These are phyloP conservation scores for Oreocharis arfaki DNA, from an alignment of 2,113 vertebrate genomes.

Conservation along the genomic window DNA sequence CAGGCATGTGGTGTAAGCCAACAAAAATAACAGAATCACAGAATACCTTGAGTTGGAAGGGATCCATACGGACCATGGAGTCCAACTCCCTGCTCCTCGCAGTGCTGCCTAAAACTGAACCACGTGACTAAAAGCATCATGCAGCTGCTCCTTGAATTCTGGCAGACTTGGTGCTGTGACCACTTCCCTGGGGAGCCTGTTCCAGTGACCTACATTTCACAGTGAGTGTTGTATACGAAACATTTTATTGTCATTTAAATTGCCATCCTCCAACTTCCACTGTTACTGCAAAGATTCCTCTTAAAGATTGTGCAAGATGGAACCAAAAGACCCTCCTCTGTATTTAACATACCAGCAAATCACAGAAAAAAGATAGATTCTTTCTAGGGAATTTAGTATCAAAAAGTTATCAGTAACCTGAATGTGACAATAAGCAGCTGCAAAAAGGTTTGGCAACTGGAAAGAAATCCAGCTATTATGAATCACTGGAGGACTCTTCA, in stretches of 20 bases:
- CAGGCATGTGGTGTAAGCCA: neutral
- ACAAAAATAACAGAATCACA: neutral
- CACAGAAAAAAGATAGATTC: neutral
- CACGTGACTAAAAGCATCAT: neutral
- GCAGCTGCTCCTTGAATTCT: neutral
- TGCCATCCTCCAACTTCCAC: neutral
- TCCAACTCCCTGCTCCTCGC: accelerated
- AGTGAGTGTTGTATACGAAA: neutral
- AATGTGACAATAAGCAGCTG: neutral
- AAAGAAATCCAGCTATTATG: neutral
- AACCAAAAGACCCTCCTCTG: neutral
- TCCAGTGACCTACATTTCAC: neutral
- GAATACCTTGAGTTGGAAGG: neutral
- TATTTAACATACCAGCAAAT: neutral
- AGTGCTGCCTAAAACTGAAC: neutral
- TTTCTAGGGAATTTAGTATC: neutral
- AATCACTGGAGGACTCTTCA: neutral
- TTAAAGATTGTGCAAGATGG: neutral
- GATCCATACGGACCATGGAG: accelerated
- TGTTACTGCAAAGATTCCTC: neutral
- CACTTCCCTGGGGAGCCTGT: neutral
- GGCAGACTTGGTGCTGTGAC: neutral
- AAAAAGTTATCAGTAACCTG: neutral
- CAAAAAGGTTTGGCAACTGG: neutral
- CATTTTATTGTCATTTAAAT: neutral